Conservation (phyloP, 2,797 vertebrate genomes). For the Typhlichthys eigenmanni region DNA sequence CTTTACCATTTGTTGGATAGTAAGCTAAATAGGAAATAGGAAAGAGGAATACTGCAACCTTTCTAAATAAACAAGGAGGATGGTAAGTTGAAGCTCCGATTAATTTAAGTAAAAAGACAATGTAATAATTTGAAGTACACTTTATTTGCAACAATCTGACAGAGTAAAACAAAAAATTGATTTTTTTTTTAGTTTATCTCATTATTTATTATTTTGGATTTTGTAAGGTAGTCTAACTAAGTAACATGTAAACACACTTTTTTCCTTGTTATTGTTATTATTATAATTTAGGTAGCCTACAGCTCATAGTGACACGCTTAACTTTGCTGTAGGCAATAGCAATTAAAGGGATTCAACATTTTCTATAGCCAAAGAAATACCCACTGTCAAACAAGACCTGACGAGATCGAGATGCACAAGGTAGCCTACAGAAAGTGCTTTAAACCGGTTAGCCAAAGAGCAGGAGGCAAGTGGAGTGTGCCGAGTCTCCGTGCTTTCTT, state of each 20-base stretch:
- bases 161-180: too few relatives aligned
- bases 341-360: too few relatives aligned
- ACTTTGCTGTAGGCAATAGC: too few relatives aligned
- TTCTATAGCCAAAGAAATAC: too few relatives aligned
- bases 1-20: slow-evolving; percentile 27
- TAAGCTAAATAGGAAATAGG: slow-evolving; percentile 29
- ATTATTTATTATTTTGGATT: not conserved
- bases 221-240: not conserved
- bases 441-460: slow-evolving; percentile 59
- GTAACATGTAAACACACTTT: too few relatives aligned
- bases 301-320: too few relatives aligned
- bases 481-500: slow-evolving; percentile 4
- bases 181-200: not conserved
- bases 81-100: slow-evolving; percentile 60
- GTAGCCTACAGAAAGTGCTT: slow-evolving; percentile 13
- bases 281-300: too few relatives aligned
- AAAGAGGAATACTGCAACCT: slow-evolving; percentile 24
- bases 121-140: not conserved
- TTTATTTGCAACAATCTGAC: not conserved
- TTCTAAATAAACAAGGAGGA: slow-evolving; percentile 47
- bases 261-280: too few relatives aligned
- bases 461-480: slow-evolving; percentile 39
- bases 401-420: slow-evolving; percentile 28
- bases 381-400: not conserved
- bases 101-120: not conserved